Evolutionary conservation across 23 tunicate genomes (phyloP).

Genomic region (Trididemnum nubilum): DNA sequence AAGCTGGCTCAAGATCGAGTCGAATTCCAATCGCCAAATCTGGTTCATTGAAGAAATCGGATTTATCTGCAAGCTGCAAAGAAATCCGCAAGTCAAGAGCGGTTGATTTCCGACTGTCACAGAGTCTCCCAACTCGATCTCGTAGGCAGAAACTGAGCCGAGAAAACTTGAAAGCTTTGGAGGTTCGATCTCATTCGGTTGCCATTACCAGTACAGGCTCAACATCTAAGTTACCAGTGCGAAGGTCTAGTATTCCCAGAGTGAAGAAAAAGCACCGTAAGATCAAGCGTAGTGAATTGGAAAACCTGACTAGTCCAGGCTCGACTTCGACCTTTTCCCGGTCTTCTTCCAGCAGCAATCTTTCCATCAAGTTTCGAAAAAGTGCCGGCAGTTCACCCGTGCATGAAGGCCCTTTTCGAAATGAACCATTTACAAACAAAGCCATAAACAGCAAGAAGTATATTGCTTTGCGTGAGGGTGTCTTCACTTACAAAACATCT

Average conservation of each 20-base stretch:
- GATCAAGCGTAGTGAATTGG: background rate
- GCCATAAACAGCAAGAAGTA: constrained; percentile 48
- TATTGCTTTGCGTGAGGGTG: constrained; percentile 77
- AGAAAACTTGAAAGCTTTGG: constrained; percentile 22
- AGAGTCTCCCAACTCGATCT: constrained; percentile 29
- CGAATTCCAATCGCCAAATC: constrained; percentile 22
- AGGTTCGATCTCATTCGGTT: background rate
- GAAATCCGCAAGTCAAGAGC: constrained; percentile 15
- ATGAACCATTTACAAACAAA: constrained; percentile 38
- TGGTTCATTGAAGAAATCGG: background rate
- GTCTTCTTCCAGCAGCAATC: constrained; percentile 66
- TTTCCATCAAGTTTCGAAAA: constrained; percentile 28
- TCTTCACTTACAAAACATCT: constrained; percentile 74
- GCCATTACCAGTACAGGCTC: constrained; percentile 20
- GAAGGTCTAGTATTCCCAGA: constrained; percentile 18
- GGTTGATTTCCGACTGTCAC: background rate
- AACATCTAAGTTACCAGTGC: constrained; percentile 53
- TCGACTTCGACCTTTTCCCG: constrained; percentile 62
- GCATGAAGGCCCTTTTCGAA: constrained; percentile 51
- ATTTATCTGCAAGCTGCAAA: background rate
- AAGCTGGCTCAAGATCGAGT: constrained; percentile 5
- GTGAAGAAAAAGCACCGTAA: constrained; percentile 8
- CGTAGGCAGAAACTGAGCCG: background rate
- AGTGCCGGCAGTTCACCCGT: constrained; percentile 67
- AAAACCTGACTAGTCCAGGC: background rate